phyloP scores from a whole-genome alignment of 2,888 invertebrate genomes.

The Agapostemon virescens region DNA sequence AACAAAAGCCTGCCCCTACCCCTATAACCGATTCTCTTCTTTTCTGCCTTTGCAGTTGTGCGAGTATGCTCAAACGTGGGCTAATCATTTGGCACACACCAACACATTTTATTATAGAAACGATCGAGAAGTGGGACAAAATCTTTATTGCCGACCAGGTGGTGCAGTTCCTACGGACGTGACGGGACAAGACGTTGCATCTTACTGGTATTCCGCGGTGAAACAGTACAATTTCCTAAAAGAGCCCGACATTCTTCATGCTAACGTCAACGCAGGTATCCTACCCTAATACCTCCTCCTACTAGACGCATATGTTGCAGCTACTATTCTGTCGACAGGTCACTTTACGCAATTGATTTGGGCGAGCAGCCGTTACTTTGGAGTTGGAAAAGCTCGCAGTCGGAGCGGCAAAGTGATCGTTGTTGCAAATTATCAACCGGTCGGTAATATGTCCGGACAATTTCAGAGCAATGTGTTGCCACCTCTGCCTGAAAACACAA shows the following conservation, averaged over 20 bases:
- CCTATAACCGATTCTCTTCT: background rate
- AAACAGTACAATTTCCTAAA: slow-evolving; percentile 88
- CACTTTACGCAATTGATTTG: slow-evolving; percentile 94
- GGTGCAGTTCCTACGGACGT: slow-evolving; percentile 86
- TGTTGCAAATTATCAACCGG: slow-evolving; percentile 91
- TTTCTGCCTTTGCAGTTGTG: slow-evolving; percentile 83
- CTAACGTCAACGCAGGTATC: slow-evolving; percentile 89
- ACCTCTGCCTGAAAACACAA: slow-evolving; percentile 85
- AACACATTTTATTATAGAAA: slow-evolving; percentile 90
- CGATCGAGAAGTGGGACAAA: slow-evolving; percentile 90
- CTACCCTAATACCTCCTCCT: too few species aligned
- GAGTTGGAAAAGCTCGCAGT: slow-evolving; percentile 90
- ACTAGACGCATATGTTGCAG: too few species aligned
- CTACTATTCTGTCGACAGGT: slow-evolving; percentile 82
- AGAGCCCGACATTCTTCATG: slow-evolving; percentile 87
- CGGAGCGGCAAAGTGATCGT: slow-evolving; percentile 90
- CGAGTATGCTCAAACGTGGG: slow-evolving; percentile 92
- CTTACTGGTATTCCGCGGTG: slow-evolving; percentile 91
- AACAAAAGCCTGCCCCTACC: too few species aligned
- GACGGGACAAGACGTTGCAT: slow-evolving; percentile 90
- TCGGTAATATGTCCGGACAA: slow-evolving; percentile 88
- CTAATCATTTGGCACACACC: slow-evolving; percentile 91
- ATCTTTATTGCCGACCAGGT: slow-evolving; percentile 88
- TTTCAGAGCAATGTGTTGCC: slow-evolving; percentile 90
- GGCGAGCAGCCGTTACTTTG: slow-evolving; percentile 88